phyloP scores from a whole-genome alignment of 2,113 vertebrate species.

The Crotalus tigris region DNA sequence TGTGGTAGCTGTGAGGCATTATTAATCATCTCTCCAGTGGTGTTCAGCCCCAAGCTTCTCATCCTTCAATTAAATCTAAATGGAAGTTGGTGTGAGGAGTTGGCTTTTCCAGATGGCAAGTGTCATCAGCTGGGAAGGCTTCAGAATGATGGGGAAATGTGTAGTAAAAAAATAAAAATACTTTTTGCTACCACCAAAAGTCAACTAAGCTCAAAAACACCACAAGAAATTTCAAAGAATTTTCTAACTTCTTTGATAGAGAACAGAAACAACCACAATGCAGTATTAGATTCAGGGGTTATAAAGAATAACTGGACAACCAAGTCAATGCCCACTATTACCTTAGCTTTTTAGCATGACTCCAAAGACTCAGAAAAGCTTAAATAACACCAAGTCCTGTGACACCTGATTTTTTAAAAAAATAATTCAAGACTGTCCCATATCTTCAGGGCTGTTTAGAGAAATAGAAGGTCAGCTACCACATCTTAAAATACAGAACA shows the following conservation, averaged over 20 bases:
- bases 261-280: neutral
- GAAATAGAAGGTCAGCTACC: neutral
- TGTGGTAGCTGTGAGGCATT: neutral
- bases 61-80: neutral
- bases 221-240: neutral
- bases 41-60: neutral
- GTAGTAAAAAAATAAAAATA: neutral
- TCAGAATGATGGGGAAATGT: neutral
- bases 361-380: neutral
- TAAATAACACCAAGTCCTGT: neutral
- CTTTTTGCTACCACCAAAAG: neutral
- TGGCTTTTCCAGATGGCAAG: neutral
- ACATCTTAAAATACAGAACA: neutral
- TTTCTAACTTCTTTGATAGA: neutral
- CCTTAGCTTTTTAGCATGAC: neutral
- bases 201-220: neutral
- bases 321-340: neutral
- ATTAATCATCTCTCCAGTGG: neutral
- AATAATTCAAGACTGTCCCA: neutral
- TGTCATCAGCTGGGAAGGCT: neutral
- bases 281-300: neutral
- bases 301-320: neutral
- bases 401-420: neutral
- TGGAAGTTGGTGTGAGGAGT: neutral
- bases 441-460: neutral